A percentile compares a stretch with the other conserved stretches of the same genome.
Conservation (phyloP, 2,888 invertebrate genomes). For the Cremastinae sp. region DNA sequence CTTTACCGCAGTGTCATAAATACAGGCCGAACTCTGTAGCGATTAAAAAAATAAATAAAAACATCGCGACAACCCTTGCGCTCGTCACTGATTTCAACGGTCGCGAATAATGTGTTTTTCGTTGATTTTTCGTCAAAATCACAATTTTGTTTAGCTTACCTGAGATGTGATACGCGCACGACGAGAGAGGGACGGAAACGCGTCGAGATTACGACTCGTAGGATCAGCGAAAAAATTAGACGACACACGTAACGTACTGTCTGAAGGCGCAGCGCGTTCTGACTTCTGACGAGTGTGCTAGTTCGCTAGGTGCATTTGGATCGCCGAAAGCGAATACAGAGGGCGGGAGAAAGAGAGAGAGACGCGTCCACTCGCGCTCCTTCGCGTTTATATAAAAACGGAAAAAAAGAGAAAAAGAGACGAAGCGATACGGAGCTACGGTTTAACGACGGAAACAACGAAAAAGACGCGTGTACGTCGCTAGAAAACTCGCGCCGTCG, state of each 20-base stretch:
- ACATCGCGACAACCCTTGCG: too few relatives aligned
- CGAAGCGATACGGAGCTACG: background rate
- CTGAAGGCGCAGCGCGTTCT: conserved; percentile 71
- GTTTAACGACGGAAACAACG: background rate
- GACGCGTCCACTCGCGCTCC: conserved; percentile 6
- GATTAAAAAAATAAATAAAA: too few relatives aligned
- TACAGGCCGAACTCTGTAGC: too few relatives aligned
- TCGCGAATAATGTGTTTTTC: too few relatives aligned
- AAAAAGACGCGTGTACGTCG: background rate
- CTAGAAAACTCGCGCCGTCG: conserved; percentile 15
- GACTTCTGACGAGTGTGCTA: conserved; percentile 66
- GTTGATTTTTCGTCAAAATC: too few relatives aligned
- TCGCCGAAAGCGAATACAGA: conserved; percentile 56
- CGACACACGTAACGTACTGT: conserved; percentile 66
- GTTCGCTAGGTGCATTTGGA: conserved; percentile 58
- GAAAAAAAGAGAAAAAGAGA: too few relatives aligned
- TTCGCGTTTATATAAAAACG: conserved; percentile 13
- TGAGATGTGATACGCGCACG: background rate
- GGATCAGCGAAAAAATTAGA: background rate
- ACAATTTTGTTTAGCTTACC: background rate
- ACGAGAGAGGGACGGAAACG: conserved; percentile 1
- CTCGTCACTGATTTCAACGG: too few relatives aligned
- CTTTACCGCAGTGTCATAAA: conserved; percentile 11
- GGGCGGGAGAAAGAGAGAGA: conserved; percentile 51
- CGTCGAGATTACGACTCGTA: background rate